Evolutionary conservation across 2,797 vertebrate species (phyloP).

Genomic region (Otolemur crassicaudatus): DNA sequence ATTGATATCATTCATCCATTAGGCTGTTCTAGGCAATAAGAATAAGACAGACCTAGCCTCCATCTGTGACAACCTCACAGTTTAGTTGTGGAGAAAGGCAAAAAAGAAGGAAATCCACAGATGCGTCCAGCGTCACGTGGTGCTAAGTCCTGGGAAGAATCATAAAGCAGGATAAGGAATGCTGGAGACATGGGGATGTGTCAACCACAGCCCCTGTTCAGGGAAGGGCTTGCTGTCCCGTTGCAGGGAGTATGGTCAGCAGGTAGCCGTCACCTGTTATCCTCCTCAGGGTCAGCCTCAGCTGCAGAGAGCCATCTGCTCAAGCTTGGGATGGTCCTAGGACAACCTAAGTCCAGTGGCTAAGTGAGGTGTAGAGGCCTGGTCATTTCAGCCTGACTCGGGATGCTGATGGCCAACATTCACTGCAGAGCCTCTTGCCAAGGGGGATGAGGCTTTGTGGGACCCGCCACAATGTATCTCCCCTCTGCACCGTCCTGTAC

Average conservation of each 20-base stretch:
- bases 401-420: not conserved
- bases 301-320: not conserved
- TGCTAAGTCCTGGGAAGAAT: not conserved
- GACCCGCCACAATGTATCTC: not conserved
- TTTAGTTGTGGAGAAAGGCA: not conserved
- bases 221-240: not conserved
- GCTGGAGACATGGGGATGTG: fast-evolving
- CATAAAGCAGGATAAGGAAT: not conserved
- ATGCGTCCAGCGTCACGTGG: not conserved
- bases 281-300: not conserved
- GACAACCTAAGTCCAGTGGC: not conserved
- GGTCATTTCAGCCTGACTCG: no score
- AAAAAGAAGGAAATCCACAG: not conserved
- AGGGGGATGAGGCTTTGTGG: not conserved
- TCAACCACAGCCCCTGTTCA: fast-evolving
- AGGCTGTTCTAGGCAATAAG: not conserved
- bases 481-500: not conserved
- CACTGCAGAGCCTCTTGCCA: fast-evolving
- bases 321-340: not conserved
- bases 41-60: not conserved
- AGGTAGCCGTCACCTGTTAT: fast-evolving
- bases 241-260: not conserved
- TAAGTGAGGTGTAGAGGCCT: fast-evolving
- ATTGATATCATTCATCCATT: no score
- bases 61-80: not conserved